Conservation (phyloP, 2,888 invertebrate genomes). For the Malthinus seriepunctatus region DNA sequence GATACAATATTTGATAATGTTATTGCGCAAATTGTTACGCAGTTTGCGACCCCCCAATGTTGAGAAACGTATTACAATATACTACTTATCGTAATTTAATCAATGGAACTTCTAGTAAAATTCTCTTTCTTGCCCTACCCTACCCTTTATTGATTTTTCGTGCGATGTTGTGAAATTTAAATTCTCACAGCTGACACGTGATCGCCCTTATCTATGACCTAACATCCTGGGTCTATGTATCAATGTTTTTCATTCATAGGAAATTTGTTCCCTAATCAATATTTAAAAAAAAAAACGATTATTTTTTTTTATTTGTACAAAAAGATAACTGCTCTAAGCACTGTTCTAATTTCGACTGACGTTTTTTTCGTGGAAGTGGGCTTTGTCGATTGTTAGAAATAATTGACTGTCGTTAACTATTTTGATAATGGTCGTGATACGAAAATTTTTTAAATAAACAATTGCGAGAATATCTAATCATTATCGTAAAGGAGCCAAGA, state of each 20-base stretch:
- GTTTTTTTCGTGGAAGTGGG: neutral
- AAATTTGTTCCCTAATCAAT: neutral
- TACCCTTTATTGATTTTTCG: slow-evolving; percentile 22
- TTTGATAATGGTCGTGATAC: neutral
- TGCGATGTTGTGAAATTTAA: slow-evolving; percentile 25
- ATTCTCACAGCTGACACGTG: slow-evolving; percentile 22
- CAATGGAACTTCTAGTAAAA: slow-evolving; percentile 1
- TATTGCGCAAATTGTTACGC: neutral
- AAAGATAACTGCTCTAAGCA: neutral
- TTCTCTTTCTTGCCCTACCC: slow-evolving; percentile 2
- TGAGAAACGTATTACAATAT: neutral
- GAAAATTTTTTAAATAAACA: neutral
- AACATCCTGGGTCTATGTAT: slow-evolving; percentile 6
- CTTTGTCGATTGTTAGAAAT: neutral
- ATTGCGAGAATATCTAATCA: slow-evolving; percentile 1
- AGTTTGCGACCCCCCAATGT: neutral
- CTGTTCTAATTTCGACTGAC: neutral
- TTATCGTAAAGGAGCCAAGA: neutral
- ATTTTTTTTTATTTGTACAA: neutral
- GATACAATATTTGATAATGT: neutral
- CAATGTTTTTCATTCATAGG: slow-evolving; percentile 26
- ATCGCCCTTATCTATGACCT: slow-evolving; percentile 21
- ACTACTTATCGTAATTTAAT: slow-evolving; percentile 3
- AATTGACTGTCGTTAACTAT: too few species aligned
- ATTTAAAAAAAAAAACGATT: too few species aligned